Evolutionary conservation across 1,140 invertebrate species (phyloP).

Genomic region (Zaprionus camerounensis): DNA sequence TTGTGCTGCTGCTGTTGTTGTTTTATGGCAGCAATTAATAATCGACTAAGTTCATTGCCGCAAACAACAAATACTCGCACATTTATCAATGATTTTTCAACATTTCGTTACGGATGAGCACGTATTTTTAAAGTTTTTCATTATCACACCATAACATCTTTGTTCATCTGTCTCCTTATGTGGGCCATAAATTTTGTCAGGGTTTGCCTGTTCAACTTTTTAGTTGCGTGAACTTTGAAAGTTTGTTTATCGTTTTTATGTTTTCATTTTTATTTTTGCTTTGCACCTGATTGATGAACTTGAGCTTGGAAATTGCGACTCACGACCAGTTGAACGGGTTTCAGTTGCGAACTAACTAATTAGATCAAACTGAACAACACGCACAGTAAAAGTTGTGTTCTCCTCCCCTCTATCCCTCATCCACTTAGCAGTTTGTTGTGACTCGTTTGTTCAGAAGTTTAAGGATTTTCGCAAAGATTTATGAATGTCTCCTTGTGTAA

Average conservation of each 20-base stretch:
- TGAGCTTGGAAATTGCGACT: constrained; percentile 21
- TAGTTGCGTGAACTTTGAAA: constrained; percentile 5
- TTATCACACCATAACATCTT: constrained; percentile 4
- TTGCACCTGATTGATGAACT: constrained; percentile 18
- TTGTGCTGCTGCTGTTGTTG: not conserved
- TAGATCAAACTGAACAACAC: constrained; percentile 31
- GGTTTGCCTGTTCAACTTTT: not conserved
- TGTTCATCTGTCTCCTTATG: constrained; percentile 5
- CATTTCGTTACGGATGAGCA: constrained; percentile 6
- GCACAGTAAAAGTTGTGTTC: constrained; percentile 5
- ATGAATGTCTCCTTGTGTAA: not conserved
- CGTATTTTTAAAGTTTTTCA: constrained; percentile 7
- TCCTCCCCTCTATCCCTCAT: not conserved
- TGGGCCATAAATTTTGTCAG: constrained; percentile 1
- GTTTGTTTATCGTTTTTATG: not conserved
- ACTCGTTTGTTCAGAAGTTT: constrained; percentile 2
- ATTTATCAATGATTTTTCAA: constrained; percentile 10
- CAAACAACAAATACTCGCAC: constrained; percentile 13
- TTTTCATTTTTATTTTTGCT: not conserved
- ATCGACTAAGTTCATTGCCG: constrained; percentile 39
- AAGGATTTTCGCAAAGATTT: constrained; percentile 1
- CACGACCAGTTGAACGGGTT: constrained; percentile 27
- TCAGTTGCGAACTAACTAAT: constrained; percentile 20
- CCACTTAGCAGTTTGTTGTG: constrained; percentile 1
- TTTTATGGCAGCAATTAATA: constrained; percentile 33